Conservation (phyloP, 2,888 invertebrate species). For the Ashinkailepas kermadecensis region DNA sequence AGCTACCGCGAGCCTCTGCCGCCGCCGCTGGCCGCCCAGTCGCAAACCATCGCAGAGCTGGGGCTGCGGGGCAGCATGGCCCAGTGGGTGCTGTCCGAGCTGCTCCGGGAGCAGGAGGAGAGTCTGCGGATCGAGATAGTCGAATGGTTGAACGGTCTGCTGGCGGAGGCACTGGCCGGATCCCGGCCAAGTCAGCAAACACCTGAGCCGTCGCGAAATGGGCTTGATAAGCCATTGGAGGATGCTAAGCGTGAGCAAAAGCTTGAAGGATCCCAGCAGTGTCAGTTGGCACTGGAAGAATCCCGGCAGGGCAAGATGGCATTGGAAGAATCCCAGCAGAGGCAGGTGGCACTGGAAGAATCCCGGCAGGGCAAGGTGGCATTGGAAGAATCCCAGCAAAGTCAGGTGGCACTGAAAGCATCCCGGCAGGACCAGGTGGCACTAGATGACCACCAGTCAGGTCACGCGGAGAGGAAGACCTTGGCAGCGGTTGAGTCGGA, state of each 20-base stretch:
- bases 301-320: conserved; percentile 61
- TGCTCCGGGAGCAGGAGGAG: conserved; percentile 55
- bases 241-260: too few relatives aligned
- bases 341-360: too few relatives aligned
- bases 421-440: too few relatives aligned
- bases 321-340: neutral
- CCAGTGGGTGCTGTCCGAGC: conserved; percentile 62
- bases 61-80: conserved; percentile 76
- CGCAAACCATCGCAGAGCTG: conserved; percentile 80
- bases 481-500: too few relatives aligned
- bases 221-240: too few relatives aligned
- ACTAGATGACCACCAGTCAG: too few relatives aligned
- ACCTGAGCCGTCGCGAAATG: too few relatives aligned
- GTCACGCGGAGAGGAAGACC: too few relatives aligned
- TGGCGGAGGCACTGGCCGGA: conserved; percentile 55
- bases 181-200: too few relatives aligned
- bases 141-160: conserved; percentile 78
- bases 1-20: conserved; percentile 54
- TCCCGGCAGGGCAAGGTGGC: too few relatives aligned
- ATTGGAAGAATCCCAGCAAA: too few relatives aligned
- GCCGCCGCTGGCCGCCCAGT: conserved; percentile 83
- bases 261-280: conserved; percentile 40
- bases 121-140: conserved; percentile 52
- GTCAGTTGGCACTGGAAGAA: conserved; percentile 66
- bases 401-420: too few relatives aligned